A percentile compares a stretch with the other conserved stretches of the same genome.
These are phyloP conservation scores for Drosophila sucinea DNA, from an alignment of 1,140 invertebrate species.

Conservation along the genomic window DNA sequence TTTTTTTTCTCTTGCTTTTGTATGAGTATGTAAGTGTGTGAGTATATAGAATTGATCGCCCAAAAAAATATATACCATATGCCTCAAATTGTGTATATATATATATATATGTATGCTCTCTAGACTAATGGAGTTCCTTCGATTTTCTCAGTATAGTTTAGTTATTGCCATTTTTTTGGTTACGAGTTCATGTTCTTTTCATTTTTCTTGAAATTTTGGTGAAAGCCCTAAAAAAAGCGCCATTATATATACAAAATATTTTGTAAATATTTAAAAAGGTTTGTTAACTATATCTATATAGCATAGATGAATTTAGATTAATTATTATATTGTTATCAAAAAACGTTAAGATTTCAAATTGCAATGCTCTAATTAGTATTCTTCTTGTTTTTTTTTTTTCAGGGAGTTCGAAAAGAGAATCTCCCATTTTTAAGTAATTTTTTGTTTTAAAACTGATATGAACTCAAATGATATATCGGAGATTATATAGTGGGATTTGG, in stretches of 20 bases:
- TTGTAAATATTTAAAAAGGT: slow-evolving; percentile 79
- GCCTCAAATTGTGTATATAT: slow-evolving; percentile 26
- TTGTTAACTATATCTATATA: slow-evolving; percentile 55
- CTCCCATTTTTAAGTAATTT: slow-evolving; percentile 29
- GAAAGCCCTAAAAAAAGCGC: slow-evolving; percentile 72
- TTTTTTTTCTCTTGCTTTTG: slow-evolving; percentile 15
- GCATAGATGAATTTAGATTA: slow-evolving; percentile 19
- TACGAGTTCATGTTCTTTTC: slow-evolving; percentile 48
- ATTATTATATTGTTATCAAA: background rate
- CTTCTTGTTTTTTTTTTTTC: slow-evolving; percentile 8
- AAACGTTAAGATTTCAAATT: slow-evolving; percentile 9
- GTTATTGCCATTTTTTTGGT: slow-evolving; percentile 74
- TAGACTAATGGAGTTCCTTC: slow-evolving; percentile 57
- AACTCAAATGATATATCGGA: slow-evolving; percentile 68
- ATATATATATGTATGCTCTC: slow-evolving; percentile 49
- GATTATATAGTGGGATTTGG: slow-evolving; percentile 35
- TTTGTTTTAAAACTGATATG: slow-evolving; percentile 63
- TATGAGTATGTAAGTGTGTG: slow-evolving; percentile 11
- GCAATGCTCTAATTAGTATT: slow-evolving; percentile 5
- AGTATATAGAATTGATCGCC: slow-evolving; percentile 57
- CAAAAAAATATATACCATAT: slow-evolving; percentile 67
- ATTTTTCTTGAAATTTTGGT: slow-evolving; percentile 53
- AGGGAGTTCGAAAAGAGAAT: background rate
- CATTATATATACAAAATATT: slow-evolving; percentile 75
- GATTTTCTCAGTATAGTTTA: slow-evolving; percentile 53